Base-by-base conservation (phyloP, 2,888 invertebrate genomes). In the Hybos culiciformis region DNA sequence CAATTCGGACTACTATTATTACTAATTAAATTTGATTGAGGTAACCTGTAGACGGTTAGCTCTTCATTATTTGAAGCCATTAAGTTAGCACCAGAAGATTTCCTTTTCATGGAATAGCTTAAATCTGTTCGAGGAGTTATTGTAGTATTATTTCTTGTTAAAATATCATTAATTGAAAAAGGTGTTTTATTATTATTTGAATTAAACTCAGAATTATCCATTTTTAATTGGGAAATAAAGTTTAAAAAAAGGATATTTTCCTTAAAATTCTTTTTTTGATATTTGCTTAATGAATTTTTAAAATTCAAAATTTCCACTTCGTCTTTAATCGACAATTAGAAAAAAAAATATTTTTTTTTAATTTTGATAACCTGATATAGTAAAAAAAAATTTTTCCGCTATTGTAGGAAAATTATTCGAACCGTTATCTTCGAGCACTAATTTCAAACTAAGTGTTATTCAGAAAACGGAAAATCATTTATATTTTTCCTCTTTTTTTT, bases 141-240 rank as follows among this genome's bases (percentile, higher is more conserved):
- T 37, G 53, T 50, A 5, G 53, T 56, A 42, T 58, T 62, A 33
- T 56, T 61, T 33, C 65, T 58, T n/a, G 76, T 77, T 56, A 81
- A 62, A 59, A 81, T 81, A 55, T 81, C 80, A 53, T 80, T 80
- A 43, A 81, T 81, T 9, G 80, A 80, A 63, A 81, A 81, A 26
- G 81, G 80, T 9, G 80, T 81, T 51, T 63, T 64, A 48, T 56
- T 60, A 14, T 59, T 52, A 39, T 45, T 48, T 34, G 47, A 26
- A 11, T 17, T 14, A 14, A 36, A 21, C 14, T 11, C 19, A 8
- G 36, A 36, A n/a, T 36, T 36, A 24, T 37, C 26, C 37, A 24
- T 37, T 24, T 37, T 26, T 29, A 7, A 7, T 23, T 23, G 9
- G 5, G 9, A 4, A 29, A 6, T 29, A 2, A 7, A 12, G n/a